Evolutionary conservation across 2,113 vertebrate species (phyloP), one percentile per base, ranked within the genome.

Genomic region (Erythrolamprus reginae): DNA sequence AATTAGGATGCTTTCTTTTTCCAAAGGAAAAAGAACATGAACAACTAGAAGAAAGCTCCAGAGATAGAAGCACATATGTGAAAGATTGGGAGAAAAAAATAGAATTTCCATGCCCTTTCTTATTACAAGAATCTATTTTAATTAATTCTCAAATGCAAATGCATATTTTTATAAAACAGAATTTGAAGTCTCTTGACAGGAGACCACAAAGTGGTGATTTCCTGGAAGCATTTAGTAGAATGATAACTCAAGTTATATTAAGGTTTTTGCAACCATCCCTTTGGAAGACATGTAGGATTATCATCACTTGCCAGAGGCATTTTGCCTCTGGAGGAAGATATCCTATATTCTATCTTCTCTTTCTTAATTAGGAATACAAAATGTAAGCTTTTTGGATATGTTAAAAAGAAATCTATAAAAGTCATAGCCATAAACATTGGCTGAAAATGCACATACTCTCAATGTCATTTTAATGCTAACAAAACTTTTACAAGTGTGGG

Each of bases 231-330:
- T 83, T 91, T 88, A 47, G 13, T 83, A 23, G 45, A 38, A 56
- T 88, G 28, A 88, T 56, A 84, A 42, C 77, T 84, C 77, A 88
- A 82, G 47, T 87, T 91, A 45, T 52, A 84, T 61, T 28, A 84
- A 24, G 23, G 53, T 91, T 93, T 94, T 94, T 94, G 93, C 93
- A 94, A 90, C 89, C 93, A 91, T 28, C 88, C 48, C 90, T 95
- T 65, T 90, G 91, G 89, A 90, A 52, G 89, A 95, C 82, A 91
- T 90, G 92, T 92, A 95, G 83, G 23, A 84, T 88, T 82, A 89
- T 33, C 88, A 92, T 93, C 70, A 89, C 8, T 50, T 93, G 94
- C 93, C 94, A 95, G 89, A 92, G 92, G 94, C 95, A 89, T 93
- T 94, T 85, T 93, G 89, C 83, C 92, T 84, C 50, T 42, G 89